Base-by-base conservation (phyloP, 2,797 vertebrate species). In the Acanthopagrus latus region DNA sequence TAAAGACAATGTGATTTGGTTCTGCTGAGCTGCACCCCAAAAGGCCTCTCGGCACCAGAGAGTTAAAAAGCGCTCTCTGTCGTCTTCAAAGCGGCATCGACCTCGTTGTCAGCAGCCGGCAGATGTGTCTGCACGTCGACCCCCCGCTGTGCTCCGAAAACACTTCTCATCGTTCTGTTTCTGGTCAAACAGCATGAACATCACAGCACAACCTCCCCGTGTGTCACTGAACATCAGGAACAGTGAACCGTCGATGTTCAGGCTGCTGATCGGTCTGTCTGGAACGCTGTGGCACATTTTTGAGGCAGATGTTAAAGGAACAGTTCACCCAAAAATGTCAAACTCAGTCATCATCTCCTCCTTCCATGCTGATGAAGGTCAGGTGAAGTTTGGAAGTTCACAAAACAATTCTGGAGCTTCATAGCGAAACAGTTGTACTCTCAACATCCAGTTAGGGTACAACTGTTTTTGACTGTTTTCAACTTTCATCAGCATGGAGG, bases 1-100 rank as follows among this genome's bases (percentile, higher is more conserved):
- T 68, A 81, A 76, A 76, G 81, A 88, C 83, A 84, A 84, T 79
- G 74, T 64, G 75, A 83, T 79, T 78, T 56, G 75, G 55, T 81
- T 85, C 86, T 85, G 86, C 83, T 74, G 66, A 78, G 60, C 54
- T 81, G 83, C 11, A 85, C 80, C 38, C 64, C 4, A 74, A 83
- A 81, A 57, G 79, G 6, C 56, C 29, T 3, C 0, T 57, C 65
- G 18, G 74, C 38, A 9, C 38, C 44, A 2, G 0, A 3, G 50
- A 58, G 44, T 50, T 57, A 18, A 68, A 38, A 21, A 43, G 41
- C 17, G 2, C 18, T 23, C 9, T 7, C 50, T 23, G 64, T 8
- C 13, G 33, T 65, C 50, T 65, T 76, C 51, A 81, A 67, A 67
- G 58, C 13, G 25, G 1, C 9, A 29, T 5, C 41, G 11, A 9